Evolutionary conservation across 2,113 vertebrate species (phyloP).

Genomic region (Oreochromis tanganicae): DNA sequence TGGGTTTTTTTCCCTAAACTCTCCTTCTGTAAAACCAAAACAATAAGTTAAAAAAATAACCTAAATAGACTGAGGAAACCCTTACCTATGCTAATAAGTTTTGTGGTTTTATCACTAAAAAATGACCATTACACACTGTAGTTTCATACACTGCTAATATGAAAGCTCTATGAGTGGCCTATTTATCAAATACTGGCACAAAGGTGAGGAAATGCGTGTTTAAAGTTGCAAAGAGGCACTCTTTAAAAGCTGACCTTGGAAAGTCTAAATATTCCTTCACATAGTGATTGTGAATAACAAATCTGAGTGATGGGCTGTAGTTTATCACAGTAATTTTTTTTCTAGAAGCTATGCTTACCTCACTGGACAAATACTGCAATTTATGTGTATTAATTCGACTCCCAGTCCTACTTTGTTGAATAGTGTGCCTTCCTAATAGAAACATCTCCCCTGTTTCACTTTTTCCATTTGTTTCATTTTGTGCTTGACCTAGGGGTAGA

Average conservation of each 20-base stretch:
- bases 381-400: neutral
- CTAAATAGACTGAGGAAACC: neutral
- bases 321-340: constrained; percentile 14
- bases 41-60: neutral
- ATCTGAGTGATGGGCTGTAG: neutral
- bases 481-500: neutral
- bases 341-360: neutral
- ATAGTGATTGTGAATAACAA: neutral
- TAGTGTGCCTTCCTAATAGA: neutral
- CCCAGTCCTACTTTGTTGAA: neutral
- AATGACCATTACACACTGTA: neutral
- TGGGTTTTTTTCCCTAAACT: rapidly evolving
- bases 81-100: neutral
- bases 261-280: neutral
- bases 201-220: neutral
- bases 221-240: neutral
- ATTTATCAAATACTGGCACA: neutral
- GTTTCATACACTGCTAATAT: neutral
- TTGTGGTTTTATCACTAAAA: neutral
- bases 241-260: neutral
- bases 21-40: neutral
- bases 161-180: neutral
- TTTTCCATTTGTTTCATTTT: neutral
- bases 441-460: neutral
- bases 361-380: constrained; percentile 1